Evolutionary conservation across 2,888 invertebrate species (phyloP).

Genomic region (Ophion ellenae): DNA sequence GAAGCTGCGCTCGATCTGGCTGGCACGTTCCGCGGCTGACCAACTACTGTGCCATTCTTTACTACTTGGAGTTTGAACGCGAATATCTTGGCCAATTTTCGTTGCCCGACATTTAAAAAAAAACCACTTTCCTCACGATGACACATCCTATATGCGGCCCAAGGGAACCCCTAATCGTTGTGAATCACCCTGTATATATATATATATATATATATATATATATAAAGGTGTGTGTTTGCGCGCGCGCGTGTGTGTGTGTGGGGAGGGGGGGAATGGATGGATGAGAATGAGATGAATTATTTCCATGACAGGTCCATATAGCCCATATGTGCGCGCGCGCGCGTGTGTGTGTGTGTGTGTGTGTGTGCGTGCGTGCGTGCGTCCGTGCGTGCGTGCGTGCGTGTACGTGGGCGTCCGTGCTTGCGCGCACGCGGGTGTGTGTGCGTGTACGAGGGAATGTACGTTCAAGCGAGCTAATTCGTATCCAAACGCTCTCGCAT

Average conservation of each 20-base stretch:
- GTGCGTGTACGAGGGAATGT: not conserved
- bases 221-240: not conserved
- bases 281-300: slow-evolving; percentile 57
- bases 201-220: not conserved
- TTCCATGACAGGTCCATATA: slow-evolving; percentile 38
- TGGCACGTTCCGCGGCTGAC: too few relatives aligned
- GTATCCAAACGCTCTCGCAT: slow-evolving; percentile 27
- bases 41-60: too few relatives aligned
- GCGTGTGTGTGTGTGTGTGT: not conserved
- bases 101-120: too few relatives aligned
- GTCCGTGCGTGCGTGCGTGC: too few relatives aligned
- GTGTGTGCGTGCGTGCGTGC: not conserved
- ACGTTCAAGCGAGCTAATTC: slow-evolving; percentile 22
- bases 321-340: not conserved
- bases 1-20: too few relatives aligned
- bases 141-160: too few relatives aligned
- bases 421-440: not conserved
- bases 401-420: too few relatives aligned
- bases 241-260: not conserved
- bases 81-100: too few relatives aligned
- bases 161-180: too few relatives aligned
- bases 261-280: slow-evolving; percentile 13
- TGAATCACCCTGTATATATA: slow-evolving; percentile 7
- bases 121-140: too few relatives aligned
- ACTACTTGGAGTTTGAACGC: too few relatives aligned